Evolutionary conservation across 1,140 invertebrate genomes (phyloP).

Genomic region (Brachystomella parvula): DNA sequence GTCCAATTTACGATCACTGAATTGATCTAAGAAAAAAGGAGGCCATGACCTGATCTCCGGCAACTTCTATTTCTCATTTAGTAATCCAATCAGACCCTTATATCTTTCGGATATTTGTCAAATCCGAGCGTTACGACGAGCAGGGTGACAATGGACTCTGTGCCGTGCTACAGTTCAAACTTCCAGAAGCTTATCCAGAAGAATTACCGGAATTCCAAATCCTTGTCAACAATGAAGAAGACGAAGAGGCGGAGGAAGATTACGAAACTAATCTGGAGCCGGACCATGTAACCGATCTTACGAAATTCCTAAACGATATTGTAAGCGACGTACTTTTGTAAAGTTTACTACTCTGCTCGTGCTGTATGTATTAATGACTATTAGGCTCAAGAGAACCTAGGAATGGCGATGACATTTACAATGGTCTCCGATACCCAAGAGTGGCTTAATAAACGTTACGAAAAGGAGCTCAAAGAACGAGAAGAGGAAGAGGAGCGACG

Average conservation of each 20-base stretch:
- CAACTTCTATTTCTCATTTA: conserved; percentile 16
- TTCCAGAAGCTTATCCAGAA: conserved; percentile 81
- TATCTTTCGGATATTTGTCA: conserved; percentile 28
- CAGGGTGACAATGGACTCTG: conserved; percentile 48
- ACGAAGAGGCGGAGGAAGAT: conserved; percentile 57
- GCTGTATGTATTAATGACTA: conserved; percentile 5
- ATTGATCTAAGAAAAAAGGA: neutral
- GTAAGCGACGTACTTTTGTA: conserved; percentile 44
- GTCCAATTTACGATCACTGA: conserved; percentile 31
- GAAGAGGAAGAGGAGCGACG: conserved; percentile 62
- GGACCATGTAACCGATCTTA: conserved; percentile 52
- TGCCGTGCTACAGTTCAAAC: conserved; percentile 70
- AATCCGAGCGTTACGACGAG: conserved; percentile 23
- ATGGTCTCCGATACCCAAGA: conserved; percentile 86
- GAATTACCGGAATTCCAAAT: conserved; percentile 72
- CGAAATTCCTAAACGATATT: conserved; percentile 58
- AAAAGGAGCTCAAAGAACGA: conserved; percentile 60
- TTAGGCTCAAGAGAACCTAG: conserved; percentile 79
- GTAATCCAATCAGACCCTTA: conserved; percentile 19
- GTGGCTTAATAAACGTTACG: conserved; percentile 78
- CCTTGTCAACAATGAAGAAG: conserved; percentile 46
- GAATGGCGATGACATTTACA: conserved; percentile 96
- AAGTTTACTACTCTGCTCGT: conserved; percentile 8
- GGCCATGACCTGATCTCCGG: neutral
- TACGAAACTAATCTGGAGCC: conserved; percentile 45